Conservation (phyloP, 92 coral and sea anemone genomes). For the Hydrozoanthus gracilis region DNA sequence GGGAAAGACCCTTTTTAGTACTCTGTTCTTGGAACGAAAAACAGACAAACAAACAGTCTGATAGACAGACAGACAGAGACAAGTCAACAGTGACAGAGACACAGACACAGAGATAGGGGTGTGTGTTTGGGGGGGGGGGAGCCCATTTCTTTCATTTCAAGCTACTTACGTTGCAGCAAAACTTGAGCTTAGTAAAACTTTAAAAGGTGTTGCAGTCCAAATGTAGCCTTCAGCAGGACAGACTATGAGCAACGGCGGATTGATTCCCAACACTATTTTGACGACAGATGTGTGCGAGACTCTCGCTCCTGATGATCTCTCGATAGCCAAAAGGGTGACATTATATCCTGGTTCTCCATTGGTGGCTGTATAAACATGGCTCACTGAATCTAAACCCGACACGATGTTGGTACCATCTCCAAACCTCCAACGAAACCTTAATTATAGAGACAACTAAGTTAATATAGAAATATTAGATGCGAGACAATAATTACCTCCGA, state of each 20-base stretch:
- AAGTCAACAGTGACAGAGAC: too few relatives aligned
- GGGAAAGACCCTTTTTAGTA: too few relatives aligned
- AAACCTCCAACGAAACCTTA: slow-evolving; percentile 24
- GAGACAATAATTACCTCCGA: too few relatives aligned
- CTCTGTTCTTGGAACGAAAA: not conserved
- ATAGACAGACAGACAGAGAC: not conserved
- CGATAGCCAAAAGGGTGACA: not conserved
- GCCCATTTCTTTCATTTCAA: too few relatives aligned
- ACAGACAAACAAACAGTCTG: not conserved
- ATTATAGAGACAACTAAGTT: not conserved
- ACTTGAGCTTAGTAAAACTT: not conserved
- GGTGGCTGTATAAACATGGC: not conserved
- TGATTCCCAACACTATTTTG: not conserved
- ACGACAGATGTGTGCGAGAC: not conserved
- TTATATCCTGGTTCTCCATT: slow-evolving; percentile 14
- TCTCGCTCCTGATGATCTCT: not conserved
- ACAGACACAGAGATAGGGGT: not conserved
- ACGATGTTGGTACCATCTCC: slow-evolving; percentile 9
- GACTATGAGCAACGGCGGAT: slow-evolving; percentile 7
- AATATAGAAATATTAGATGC: too few relatives aligned
- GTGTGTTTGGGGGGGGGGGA: too few relatives aligned
- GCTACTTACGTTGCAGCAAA: slow-evolving; percentile 26
- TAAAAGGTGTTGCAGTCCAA: not conserved
- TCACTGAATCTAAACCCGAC: not conserved
- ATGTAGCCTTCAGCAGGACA: not conserved